phyloP scores from a whole-genome alignment of 2,797 vertebrate species.

The Setipinna tenuifilis region DNA sequence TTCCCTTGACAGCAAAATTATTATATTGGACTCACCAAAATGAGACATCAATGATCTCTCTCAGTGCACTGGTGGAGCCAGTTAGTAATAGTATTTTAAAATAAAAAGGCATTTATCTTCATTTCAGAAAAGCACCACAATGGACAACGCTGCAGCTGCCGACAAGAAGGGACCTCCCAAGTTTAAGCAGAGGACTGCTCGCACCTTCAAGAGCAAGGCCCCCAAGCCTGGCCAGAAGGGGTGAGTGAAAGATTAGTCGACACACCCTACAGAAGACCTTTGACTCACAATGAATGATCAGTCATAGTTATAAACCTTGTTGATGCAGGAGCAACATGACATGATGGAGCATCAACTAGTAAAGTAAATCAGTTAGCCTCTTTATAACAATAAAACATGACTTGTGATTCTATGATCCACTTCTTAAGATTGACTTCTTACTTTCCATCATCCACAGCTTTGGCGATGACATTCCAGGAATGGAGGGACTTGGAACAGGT shows the following conservation, averaged over 20 bases:
- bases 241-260: constrained; percentile 31
- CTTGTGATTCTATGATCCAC: too few species aligned
- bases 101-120: background rate
- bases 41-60: background rate
- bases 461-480: constrained; percentile 88
- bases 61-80: background rate
- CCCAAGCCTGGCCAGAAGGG: constrained; percentile 67
- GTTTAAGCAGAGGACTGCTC: constrained; percentile 61
- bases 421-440: background rate
- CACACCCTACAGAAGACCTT: background rate
- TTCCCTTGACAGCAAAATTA: too few species aligned
- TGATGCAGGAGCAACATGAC: too few species aligned
- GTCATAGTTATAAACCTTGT: too few species aligned
- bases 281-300: too few species aligned
- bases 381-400: too few species aligned
- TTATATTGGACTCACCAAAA: background rate
- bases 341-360: too few species aligned
- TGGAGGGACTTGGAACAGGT: constrained; percentile 82
- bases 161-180: constrained; percentile 61
- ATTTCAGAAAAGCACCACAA: constrained; percentile 27
- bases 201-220: constrained; percentile 68
- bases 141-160: constrained; percentile 34
- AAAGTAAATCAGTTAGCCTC: too few species aligned
- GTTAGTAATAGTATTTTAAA: too few species aligned
- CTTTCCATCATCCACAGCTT: constrained; percentile 70